Evolutionary conservation across 2,797 vertebrate genomes (phyloP).

Genomic region (Phoxinus dragarum): DNA sequence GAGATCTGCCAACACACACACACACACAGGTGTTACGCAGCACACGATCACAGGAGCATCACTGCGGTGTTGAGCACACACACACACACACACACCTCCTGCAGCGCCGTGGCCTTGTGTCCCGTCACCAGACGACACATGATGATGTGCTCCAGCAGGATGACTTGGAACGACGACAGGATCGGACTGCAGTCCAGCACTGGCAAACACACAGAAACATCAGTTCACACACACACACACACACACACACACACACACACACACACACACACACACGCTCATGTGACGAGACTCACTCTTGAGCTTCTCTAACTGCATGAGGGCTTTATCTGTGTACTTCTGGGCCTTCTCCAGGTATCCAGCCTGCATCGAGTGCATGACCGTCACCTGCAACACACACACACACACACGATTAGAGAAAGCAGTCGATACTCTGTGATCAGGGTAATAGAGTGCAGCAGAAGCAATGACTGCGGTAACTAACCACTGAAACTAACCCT

Average conservation of each 20-base stretch:
- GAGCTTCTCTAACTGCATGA: slow-evolving; percentile 98
- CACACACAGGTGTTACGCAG: background rate
- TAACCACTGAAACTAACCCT: no score
- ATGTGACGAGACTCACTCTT: slow-evolving; percentile 85
- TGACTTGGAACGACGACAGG: slow-evolving; percentile 98
- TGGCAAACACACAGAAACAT: slow-evolving; percentile 62
- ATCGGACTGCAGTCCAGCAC: slow-evolving; percentile 99
- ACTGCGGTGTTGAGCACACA: no score
- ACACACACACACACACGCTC: background rate
- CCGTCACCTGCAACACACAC: slow-evolving; percentile 86
- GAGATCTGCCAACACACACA: slow-evolving; percentile 84
- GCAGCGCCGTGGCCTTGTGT: slow-evolving; percentile 96
- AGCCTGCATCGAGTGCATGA: slow-evolving; percentile 99
- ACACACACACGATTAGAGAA: background rate
- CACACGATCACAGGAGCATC: background rate
- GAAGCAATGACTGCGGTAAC: no score
- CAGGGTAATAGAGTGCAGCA: no score
- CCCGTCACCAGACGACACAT: slow-evolving; percentile 98
- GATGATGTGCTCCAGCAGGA: slow-evolving; percentile 97
- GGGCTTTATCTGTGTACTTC: slow-evolving; percentile 99
- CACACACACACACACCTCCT: slow-evolving; percentile 82
- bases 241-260: no score
- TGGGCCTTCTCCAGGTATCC: slow-evolving; percentile 98
- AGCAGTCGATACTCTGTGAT: no score
- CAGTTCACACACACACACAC: background rate